Evolutionary conservation across 1,140 invertebrate species (phyloP), one percentile per base, ranked within the genome.

Genomic region (Ruditapes philippinarum): DNA sequence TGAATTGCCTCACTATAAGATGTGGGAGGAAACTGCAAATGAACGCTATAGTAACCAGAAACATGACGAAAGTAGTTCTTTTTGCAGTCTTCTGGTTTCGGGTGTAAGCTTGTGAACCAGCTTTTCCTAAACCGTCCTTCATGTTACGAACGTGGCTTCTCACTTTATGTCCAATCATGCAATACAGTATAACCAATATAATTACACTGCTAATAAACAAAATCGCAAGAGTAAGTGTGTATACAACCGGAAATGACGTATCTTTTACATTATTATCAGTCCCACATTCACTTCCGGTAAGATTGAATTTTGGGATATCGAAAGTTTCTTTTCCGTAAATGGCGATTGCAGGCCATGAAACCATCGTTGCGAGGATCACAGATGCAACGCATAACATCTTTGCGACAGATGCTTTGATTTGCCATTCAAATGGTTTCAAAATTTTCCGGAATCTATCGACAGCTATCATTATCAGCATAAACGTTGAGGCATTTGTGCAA

Each of bases 361-460:
- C 0, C 1, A 40, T 2, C 42, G 60, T 3, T 12, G 68, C 83
- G 7, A 76, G 11, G 1, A 74, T 17, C 17, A 57, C 28, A 7
- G 68, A 74, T 2, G 7, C 14, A 22, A 42, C 0, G 1, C 45
- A 54, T 22, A 70, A 33, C 14, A 12, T n/a, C 36, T 60, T 74
- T n/a, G 83, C 83, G 14, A 31, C 19, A 5, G 33, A 31, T 12
- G 68, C 28, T 22, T 38, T 57, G 12, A 86, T 86, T 31, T 86
- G 83, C 83, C 70, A 74, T 28, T 49, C 68, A 33, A n/a, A 57
- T 12, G 83, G 38, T 31, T 86, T 76, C 25, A 68, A 86, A 11
- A 86, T 68, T 76, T 70, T 86, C 51, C 83, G 51, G 25, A 33
- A 80, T 22, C 85, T 33, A 42, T 88, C 85, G n/a, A 88, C 25